Percentiles rank a stretch among this genome's conserved stretches.
Evolutionary conservation across 1,140 invertebrate genomes (phyloP).

Genomic region (Drosophila fuyamai): DNA sequence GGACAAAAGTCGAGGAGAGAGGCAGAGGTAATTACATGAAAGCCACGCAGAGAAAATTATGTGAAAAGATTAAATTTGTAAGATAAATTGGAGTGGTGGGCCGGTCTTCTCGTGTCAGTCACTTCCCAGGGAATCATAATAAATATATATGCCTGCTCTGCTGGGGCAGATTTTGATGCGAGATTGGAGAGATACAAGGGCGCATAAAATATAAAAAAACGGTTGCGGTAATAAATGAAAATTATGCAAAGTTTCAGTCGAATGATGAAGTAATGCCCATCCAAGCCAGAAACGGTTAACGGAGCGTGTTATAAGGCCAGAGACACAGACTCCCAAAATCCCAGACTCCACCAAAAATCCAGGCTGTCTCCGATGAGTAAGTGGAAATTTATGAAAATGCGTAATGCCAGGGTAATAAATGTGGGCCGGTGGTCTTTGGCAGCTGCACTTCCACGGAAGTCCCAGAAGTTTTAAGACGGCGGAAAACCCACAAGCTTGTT

Average conservation of each 20-base stretch:
- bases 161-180: conserved; percentile 51
- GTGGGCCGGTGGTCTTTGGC: conserved; percentile 32
- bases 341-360: conserved; percentile 1
- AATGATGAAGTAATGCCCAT: conserved; percentile 78
- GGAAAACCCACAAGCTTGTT: conserved; percentile 41
- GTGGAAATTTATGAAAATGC: conserved; percentile 81
- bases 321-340: conserved; percentile 10
- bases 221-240: conserved; percentile 80
- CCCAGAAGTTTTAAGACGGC: conserved; percentile 59
- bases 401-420: conserved; percentile 60
- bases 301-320: conserved; percentile 76
- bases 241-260: conserved; percentile 79
- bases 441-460: conserved; percentile 57
- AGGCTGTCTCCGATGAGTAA: conserved; percentile 60
- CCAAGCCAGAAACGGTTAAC: conserved; percentile 76
- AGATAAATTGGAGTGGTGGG: conserved; percentile 73
- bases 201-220: conserved; percentile 55
- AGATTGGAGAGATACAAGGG: conserved; percentile 52
- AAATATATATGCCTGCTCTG: conserved; percentile 1
- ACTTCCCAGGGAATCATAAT: conserved; percentile 58
- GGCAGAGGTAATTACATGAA: conserved; percentile 74
- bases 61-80: conserved; percentile 82
- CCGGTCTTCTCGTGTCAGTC: conserved; percentile 31
- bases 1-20: conserved; percentile 22
- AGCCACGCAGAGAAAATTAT: conserved; percentile 74